phyloP scores from a whole-genome alignment of 2,888 invertebrate species.

The Hipparchia sbordonii region DNA sequence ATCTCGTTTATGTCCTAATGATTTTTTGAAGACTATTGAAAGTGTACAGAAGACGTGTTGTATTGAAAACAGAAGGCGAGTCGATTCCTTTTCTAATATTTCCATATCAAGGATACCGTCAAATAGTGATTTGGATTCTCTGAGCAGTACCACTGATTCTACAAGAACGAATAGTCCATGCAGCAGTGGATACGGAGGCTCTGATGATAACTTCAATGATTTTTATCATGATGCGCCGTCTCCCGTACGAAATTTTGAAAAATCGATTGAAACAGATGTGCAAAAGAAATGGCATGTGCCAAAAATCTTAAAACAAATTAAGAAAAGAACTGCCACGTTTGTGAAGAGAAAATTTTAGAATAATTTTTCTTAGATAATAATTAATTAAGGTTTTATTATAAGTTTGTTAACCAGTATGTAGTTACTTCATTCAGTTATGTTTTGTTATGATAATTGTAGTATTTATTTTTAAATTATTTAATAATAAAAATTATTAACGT shows the following conservation, averaged over 20 bases:
- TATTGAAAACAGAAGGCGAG: conserved; percentile 5
- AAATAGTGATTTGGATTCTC: conserved; percentile 39
- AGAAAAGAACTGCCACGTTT: conserved; percentile 7
- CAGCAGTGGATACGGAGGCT: conserved; percentile 13
- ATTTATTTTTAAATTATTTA: no score
- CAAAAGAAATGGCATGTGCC: conserved; percentile 1
- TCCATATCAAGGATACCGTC: conserved; percentile 51
- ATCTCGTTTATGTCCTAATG: conserved; percentile 63
- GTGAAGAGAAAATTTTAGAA: conserved; percentile 4
- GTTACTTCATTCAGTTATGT: neutral
- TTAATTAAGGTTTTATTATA: no score
- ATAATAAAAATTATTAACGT: no score
- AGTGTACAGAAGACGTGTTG: conserved; percentile 11
- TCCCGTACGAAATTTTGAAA: neutral
- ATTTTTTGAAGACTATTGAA: conserved; percentile 50
- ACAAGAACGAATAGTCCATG: conserved; percentile 5
- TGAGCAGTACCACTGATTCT: neutral
- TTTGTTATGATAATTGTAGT: neutral
- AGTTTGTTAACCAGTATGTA: neutral
- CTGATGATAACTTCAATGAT: neutral
- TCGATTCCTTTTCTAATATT: conserved; percentile 56
- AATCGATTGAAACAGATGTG: neutral
- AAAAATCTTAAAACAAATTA: conserved; percentile 4
- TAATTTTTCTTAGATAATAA: no score
- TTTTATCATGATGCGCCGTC: neutral